A percentile compares a stretch with the other conserved stretches of the same genome.
Evolutionary conservation across 2,888 invertebrate species (phyloP).

Genomic region (Trichopria drosophilae): DNA sequence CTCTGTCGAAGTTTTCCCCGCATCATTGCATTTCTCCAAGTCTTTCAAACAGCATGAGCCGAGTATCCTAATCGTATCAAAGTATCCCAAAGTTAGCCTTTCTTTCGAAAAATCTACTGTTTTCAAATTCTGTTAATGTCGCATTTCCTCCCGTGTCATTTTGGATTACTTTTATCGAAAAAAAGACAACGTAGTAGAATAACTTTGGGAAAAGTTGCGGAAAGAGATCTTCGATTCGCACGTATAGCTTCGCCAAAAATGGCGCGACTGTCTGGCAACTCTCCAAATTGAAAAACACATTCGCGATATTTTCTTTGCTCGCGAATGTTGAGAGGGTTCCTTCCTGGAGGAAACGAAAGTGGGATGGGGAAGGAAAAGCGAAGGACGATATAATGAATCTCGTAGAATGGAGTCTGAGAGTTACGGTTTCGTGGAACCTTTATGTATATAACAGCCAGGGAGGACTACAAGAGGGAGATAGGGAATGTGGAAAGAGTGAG

Average conservation of each 20-base stretch:
- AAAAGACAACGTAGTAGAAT: too few species aligned
- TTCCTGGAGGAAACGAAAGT: neutral
- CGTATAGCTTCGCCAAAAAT: constrained; percentile 40
- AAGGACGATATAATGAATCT: constrained; percentile 55
- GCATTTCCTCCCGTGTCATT: too few species aligned
- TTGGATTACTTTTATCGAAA: too few species aligned
- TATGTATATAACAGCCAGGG: constrained; percentile 17
- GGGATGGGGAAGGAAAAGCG: neutral
- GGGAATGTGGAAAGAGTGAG: constrained; percentile 43
- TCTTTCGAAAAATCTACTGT: too few species aligned
- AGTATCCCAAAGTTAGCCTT: too few species aligned
- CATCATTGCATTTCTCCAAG: constrained; percentile 30
- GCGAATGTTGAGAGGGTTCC: constrained; percentile 7
- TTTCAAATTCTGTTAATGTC: too few species aligned
- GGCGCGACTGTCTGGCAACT: constrained; percentile 42
- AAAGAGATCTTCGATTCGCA: constrained; percentile 35
- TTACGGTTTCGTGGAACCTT: constrained; percentile 47
- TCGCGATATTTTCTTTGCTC: constrained; percentile 53
- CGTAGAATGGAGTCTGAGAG: constrained; percentile 54
- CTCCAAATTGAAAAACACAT: constrained; percentile 58
- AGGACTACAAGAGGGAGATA: constrained; percentile 30
- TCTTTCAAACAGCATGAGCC: constrained; percentile 17
- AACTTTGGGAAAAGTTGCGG: constrained; percentile 33
- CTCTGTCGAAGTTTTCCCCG: constrained; percentile 44
- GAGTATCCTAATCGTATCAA: constrained; percentile 32